A percentile compares a stretch with the other conserved stretches of the same genome.
Conservation (phyloP, 2,797 vertebrate species). For the Hapalemur alaotrensis region DNA sequence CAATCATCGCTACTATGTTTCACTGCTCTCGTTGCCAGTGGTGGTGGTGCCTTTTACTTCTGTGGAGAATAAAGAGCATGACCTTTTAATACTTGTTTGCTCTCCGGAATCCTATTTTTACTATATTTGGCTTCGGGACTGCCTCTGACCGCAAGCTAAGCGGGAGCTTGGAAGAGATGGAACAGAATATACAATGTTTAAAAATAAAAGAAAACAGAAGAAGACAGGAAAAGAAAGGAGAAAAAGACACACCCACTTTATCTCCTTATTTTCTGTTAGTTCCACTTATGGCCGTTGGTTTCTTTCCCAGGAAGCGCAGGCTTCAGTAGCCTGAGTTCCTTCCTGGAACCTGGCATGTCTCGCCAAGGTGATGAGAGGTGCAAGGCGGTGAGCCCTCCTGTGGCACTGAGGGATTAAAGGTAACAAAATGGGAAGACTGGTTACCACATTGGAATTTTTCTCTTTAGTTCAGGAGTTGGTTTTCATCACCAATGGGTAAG, state of each 20-base stretch:
- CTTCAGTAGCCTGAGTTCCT: accelerated
- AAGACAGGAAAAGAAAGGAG: background rate
- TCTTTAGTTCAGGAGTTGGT: background rate
- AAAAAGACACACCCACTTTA: accelerated
- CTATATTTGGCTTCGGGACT: background rate
- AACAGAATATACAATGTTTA: too few species aligned
- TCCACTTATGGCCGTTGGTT: accelerated
- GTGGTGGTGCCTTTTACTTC: background rate
- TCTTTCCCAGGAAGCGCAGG: background rate
- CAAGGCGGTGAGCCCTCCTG: accelerated
- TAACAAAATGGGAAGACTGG: background rate
- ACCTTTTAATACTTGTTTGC: background rate
- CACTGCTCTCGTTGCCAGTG: too few species aligned
- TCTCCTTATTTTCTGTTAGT: background rate
- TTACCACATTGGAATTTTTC: too few species aligned
- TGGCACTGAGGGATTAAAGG: accelerated
- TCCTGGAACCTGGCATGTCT: background rate
- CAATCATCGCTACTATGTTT: too few species aligned
- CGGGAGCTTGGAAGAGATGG: background rate
- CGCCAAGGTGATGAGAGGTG: accelerated
- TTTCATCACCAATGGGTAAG: background rate
- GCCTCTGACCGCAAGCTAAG: background rate
- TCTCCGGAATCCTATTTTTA: background rate
- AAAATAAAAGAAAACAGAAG: background rate
- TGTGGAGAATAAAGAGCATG: background rate